Conservation (phyloP, 2,797 vertebrate species). For the Anguilla anguilla region DNA sequence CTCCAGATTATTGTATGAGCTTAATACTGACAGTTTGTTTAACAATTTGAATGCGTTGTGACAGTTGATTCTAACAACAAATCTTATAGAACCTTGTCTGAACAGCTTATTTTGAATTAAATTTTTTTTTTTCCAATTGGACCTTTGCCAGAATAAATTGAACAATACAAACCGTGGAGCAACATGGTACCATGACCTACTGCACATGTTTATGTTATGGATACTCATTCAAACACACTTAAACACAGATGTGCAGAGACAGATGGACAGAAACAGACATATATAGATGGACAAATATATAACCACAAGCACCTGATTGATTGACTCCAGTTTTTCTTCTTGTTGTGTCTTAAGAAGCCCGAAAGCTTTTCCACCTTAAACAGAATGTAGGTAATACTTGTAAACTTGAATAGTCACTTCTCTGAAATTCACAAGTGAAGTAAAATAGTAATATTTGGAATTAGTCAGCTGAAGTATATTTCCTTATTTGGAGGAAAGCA, state of each 20-base stretch:
- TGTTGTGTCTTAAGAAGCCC: conserved; percentile 76
- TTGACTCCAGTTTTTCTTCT: conserved; percentile 71
- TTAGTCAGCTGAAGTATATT: not conserved
- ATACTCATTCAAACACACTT: not conserved
- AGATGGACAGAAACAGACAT: not conserved
- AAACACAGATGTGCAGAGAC: not conserved
- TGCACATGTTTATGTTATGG: not conserved
- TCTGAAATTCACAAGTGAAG: not conserved
- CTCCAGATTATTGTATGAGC: not conserved
- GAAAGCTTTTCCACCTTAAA: conserved; percentile 76
- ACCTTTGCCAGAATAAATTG: not conserved
- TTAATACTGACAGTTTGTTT: not conserved
- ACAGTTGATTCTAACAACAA: not conserved
- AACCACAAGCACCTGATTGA: conserved; percentile 73
- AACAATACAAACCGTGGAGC: not conserved
- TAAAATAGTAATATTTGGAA: not conserved
- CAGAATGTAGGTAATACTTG: conserved; percentile 16
- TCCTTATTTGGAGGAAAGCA: not conserved
- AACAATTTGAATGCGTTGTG: not conserved
- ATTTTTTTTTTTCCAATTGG: not conserved
- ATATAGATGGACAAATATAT: not conserved
- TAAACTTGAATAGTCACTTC: not conserved
- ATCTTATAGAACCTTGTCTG: not conserved
- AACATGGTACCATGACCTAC: not conserved
- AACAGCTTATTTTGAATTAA: not conserved